Conservation (phyloP, 2,888 invertebrate species). For the Bombyx huttoni region DNA sequence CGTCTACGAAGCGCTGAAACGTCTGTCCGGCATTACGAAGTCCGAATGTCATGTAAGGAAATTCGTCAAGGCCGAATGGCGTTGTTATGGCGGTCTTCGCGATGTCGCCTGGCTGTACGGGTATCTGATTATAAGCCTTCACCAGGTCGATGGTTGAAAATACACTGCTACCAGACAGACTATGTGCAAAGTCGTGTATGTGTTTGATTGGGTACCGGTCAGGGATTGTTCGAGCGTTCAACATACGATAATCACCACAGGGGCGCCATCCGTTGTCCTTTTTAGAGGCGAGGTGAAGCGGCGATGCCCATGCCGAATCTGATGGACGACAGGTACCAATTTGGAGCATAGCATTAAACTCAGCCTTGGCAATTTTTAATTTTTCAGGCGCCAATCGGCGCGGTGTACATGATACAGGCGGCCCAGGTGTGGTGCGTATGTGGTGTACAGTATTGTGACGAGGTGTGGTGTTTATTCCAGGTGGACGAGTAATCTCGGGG, state of each 20-base stretch:
- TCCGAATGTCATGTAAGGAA: slow-evolving; percentile 24
- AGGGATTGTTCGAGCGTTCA: slow-evolving; percentile 5
- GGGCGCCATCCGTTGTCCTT: slow-evolving; percentile 8
- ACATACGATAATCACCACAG: slow-evolving; percentile 7
- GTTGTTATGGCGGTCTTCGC: slow-evolving; percentile 23
- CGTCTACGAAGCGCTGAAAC: slow-evolving; percentile 30
- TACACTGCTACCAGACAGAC: slow-evolving; percentile 2
- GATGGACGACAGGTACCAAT: slow-evolving; percentile 2
- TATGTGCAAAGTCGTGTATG: slow-evolving; percentile 7
- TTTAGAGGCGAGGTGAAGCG: slow-evolving; percentile 7
- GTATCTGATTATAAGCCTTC: slow-evolving; percentile 30
- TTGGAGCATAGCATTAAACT: background rate
- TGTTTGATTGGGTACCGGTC: slow-evolving; percentile 4
- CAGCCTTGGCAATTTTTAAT: background rate
- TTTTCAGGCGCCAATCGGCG: slow-evolving; percentile 1
- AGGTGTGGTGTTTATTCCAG: background rate
- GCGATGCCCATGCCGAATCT: slow-evolving; percentile 6
- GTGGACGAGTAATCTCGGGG: slow-evolving; percentile 1
- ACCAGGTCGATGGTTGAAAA: slow-evolving; percentile 5
- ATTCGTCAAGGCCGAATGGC: slow-evolving; percentile 23
- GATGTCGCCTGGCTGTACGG: slow-evolving; percentile 20
- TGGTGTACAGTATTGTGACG: slow-evolving; percentile 1
- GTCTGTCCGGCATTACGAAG: slow-evolving; percentile 34
- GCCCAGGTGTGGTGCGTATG: slow-evolving; percentile 1
- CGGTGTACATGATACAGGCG: background rate